Evolutionary conservation across 1,140 invertebrate genomes (phyloP).

Genomic region (Pogonus chalceus): DNA sequence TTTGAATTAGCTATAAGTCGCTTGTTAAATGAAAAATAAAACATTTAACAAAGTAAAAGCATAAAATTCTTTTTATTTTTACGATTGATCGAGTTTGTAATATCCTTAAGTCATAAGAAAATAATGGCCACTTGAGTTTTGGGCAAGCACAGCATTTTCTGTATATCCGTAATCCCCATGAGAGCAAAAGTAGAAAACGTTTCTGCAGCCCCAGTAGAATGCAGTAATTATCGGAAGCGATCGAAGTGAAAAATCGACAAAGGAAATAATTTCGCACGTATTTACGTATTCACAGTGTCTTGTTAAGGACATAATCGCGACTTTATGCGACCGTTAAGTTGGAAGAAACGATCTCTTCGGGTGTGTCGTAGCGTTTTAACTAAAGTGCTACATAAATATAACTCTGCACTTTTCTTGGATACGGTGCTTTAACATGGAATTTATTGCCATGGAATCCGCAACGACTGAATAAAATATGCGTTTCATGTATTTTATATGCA

Average conservation of each 20-base stretch:
- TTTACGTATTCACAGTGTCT: not conserved
- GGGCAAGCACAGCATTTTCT: not conserved
- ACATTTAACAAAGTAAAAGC: not conserved
- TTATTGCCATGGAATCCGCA: too few species aligned
- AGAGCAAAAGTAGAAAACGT: not conserved
- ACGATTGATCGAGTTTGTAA: not conserved
- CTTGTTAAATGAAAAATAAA: too few species aligned
- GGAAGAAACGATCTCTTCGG: not conserved
- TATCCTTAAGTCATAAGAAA: not conserved
- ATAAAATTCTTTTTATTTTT: not conserved
- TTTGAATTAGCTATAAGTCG: too few species aligned
- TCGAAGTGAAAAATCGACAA: not conserved
- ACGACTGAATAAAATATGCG: too few species aligned
- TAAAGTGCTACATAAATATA: not conserved
- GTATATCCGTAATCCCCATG: not conserved
- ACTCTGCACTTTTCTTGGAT: not conserved
- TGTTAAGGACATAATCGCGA: not conserved
- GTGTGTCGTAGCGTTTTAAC: not conserved
- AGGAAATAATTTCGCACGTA: not conserved
- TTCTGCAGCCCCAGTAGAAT: not conserved
- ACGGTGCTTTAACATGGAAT: too few species aligned
- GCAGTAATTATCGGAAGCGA: not conserved
- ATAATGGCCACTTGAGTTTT: not conserved
- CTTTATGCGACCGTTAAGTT: not conserved
- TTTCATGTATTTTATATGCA: too few species aligned